Base-by-base conservation (phyloP, 2,888 invertebrate genomes). In the Nemoura dubitans region DNA sequence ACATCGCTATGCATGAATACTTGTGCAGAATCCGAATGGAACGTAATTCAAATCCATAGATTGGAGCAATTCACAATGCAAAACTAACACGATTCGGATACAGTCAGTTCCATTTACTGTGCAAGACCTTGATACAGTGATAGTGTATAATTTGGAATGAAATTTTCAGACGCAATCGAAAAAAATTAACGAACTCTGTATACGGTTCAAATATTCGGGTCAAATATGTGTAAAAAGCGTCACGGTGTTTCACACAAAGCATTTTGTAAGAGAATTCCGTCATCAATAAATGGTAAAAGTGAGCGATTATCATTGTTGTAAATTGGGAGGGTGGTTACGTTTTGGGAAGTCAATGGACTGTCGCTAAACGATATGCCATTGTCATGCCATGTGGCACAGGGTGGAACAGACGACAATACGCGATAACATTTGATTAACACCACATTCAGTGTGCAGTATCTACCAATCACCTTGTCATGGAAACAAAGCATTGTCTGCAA, bases 171-270 rank as follows among this genome's bases (percentile, higher is more conserved):
- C 59, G 10, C 36, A 59, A 59, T 59, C 14, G 21, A 21, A 59
- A 59, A 21, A 59, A 59, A 59, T 21, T 59, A 21, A 59, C 59
- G 59, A 59, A 21, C 2, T 21, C 21, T 59, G 6, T 59, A 59
- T 59, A 21, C 59, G 59, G 16, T 59, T 59, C 59, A 59, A 59
- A 59, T 59, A 59, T 59, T 59, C 59, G 59, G 59, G 59, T 59
- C 59, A 59, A 59, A 59, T 59, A 59, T 59, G 59, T 59, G 59
- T 59, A 59, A 59, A 59, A 59, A 59, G 59, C 59, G 14, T 59
- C 59, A 59, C 14, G 59, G 59, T 59, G 59, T 10, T 59, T 59
- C 21, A 59, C 59, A 59, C 59, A 59, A 59, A 59, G 59, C 59
- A 59, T 59, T 59, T 59, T 14, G 59, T 59, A 59, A 59, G 6